phyloP scores from a whole-genome alignment of 2,888 invertebrate genomes.

The Deilephila porcellus region DNA sequence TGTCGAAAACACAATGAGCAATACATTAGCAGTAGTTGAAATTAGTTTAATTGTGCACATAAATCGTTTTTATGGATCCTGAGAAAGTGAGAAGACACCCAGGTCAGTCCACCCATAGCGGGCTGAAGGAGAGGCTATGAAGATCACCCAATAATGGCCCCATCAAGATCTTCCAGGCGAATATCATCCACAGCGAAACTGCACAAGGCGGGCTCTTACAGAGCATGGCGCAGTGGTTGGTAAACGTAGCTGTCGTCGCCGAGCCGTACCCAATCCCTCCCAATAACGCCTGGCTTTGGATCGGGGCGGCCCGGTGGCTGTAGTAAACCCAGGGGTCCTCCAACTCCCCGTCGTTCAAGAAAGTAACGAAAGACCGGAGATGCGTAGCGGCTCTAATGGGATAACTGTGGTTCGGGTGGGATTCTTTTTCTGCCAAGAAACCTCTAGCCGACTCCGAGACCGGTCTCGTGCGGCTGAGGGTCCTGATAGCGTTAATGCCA shows the following conservation, averaged over 20 bases:
- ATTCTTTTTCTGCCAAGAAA: conserved; percentile 33
- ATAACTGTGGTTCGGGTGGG: conserved; percentile 3
- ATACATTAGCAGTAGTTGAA: too few species aligned
- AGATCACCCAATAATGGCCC: too few species aligned
- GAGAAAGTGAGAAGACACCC: too few species aligned
- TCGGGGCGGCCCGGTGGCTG: neutral
- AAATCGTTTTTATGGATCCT: too few species aligned
- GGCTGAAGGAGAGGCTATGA: too few species aligned
- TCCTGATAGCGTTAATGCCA: conserved; percentile 14
- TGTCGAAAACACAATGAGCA: too few species aligned
- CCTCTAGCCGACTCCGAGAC: conserved; percentile 30
- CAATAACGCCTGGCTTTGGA: neutral
- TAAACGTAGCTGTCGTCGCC: neutral
- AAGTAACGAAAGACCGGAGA: conserved; percentile 29
- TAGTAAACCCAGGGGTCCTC: neutral
- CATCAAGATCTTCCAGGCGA: neutral
- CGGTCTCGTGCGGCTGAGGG: conserved; percentile 21
- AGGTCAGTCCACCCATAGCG: too few species aligned
- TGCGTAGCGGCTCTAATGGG: conserved; percentile 32
- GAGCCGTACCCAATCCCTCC: conserved; percentile 7
- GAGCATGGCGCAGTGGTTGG: neutral
- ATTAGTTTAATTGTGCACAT: too few species aligned
- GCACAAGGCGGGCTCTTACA: neutral
- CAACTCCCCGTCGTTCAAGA: conserved; percentile 28
- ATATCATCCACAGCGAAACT: neutral